Base-by-base conservation (phyloP, 2,888 invertebrate species). In the Lapara coniferarum region DNA sequence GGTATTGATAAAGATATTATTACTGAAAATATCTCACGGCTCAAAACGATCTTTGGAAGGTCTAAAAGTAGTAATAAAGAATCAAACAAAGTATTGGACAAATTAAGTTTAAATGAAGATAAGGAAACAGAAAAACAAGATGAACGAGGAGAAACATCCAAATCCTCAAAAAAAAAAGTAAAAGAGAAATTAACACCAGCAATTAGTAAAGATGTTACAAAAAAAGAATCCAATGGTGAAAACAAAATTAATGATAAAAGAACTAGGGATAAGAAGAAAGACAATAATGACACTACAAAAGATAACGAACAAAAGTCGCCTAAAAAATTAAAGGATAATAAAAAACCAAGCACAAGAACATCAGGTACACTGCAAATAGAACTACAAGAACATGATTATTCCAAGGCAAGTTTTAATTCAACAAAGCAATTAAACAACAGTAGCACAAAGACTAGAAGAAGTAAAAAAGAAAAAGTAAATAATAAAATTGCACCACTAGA, bases 1-100 rank as follows among this genome's bases (percentile, higher is more conserved):
- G 81, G 85, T 67, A 81, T 90, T 25, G 85, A 89, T 71, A 79
- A 75, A 30, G 90, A 91, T 55, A 88, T 90, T 66, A 84, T 91
- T 13, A 80, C 74, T 55, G 87, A 89, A 81, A 91, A 92, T 73
- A 83, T 91, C 73, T 79, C 83, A 52, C 79, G 88, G 12, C 78
- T 91, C 14, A 89, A 86, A 78, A 86, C 58, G 57, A 72, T 71
- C 19, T 53, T 30, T 51, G 71, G 75, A 25, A 72, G 63, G 44
- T 63, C 67, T 73, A 68, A 67, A 68, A 67, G 0, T 59, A 25
- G n/a, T 68, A 16, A 71, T 66, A 66, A n/a, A 13, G 55, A 71
- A 69, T 68, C 16, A 69, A 56, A 66, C 63, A 49, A 63, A 46
- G 12, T 49, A 63, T 49, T 49, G 10, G 10, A 49, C 19, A 63